These are phyloP conservation scores for Cynoglossus semilaevis DNA, from an alignment of 2,113 vertebrate species.

Conservation along the genomic window DNA sequence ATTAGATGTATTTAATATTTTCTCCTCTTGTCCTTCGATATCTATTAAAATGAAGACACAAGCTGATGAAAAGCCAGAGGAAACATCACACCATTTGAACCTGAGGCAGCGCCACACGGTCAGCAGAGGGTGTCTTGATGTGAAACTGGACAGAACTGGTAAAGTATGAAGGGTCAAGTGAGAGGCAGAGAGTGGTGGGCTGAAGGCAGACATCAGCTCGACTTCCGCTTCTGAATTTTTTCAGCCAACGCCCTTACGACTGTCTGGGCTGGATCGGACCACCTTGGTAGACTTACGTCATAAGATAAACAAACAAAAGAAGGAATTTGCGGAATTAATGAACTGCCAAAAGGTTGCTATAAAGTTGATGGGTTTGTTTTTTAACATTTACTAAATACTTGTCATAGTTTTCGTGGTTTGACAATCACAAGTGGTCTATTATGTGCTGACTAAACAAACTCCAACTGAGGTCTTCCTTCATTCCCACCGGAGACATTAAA, in stretches of 20 bases:
- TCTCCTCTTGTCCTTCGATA: too few species aligned
- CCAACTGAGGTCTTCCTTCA: neutral
- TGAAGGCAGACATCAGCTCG: conserved; percentile 5
- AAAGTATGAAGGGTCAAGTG: too few species aligned
- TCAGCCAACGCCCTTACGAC: conserved; percentile 18
- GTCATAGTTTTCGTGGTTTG: neutral
- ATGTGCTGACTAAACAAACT: too few species aligned
- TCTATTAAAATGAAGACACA: too few species aligned
- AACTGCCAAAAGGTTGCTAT: neutral
- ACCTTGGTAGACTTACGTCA: neutral
- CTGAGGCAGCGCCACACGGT: too few species aligned
- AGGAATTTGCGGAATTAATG: conserved; percentile 3
- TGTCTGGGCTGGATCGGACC: conserved; percentile 20
- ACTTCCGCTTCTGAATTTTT: conserved; percentile 26
- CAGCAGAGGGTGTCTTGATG: too few species aligned
- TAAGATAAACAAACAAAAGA: conserved; percentile 5
- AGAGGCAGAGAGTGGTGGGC: neutral
- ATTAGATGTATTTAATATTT: too few species aligned
- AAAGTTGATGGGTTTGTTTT: too few species aligned
- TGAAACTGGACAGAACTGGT: too few species aligned
- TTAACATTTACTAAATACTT: neutral
- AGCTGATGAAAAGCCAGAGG: too few species aligned
- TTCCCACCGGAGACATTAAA: conserved; percentile 11
- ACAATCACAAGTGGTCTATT: neutral
- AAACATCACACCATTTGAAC: too few species aligned